These are phyloP conservation scores for Bradysia coprophila DNA, from an alignment of 1,140 invertebrate species.

Conservation along the genomic window DNA sequence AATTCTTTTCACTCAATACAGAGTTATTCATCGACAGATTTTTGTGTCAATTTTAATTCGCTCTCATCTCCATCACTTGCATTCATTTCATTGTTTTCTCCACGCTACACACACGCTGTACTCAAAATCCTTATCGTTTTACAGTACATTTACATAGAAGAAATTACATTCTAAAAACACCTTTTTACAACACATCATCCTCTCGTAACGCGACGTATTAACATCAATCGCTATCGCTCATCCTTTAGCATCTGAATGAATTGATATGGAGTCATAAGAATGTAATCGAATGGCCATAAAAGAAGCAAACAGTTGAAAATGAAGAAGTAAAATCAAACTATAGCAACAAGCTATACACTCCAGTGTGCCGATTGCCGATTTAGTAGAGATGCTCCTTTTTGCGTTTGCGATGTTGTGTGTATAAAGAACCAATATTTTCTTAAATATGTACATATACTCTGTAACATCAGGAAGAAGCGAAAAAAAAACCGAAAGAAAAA, in stretches of 20 bases:
- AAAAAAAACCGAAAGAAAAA: neutral
- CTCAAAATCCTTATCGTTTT: too few relatives aligned
- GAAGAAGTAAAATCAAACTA: neutral
- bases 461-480: neutral
- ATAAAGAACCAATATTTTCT: neutral
- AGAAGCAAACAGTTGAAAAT: neutral
- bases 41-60: too few relatives aligned
- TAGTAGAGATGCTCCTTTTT: neutral
- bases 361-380: neutral
- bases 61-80: too few relatives aligned
- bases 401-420: neutral
- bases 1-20: too few relatives aligned
- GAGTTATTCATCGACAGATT: too few relatives aligned
- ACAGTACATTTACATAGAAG: too few relatives aligned
- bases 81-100: too few relatives aligned
- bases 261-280: neutral
- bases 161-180: too few relatives aligned
- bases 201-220: too few relatives aligned
- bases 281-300: neutral
- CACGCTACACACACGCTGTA: too few relatives aligned
- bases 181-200: neutral
- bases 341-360: neutral
- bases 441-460: neutral
- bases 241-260: neutral
- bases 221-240: too few relatives aligned